Conservation (phyloP, 2,888 invertebrate genomes). For the Macrophya alboannulata region DNA sequence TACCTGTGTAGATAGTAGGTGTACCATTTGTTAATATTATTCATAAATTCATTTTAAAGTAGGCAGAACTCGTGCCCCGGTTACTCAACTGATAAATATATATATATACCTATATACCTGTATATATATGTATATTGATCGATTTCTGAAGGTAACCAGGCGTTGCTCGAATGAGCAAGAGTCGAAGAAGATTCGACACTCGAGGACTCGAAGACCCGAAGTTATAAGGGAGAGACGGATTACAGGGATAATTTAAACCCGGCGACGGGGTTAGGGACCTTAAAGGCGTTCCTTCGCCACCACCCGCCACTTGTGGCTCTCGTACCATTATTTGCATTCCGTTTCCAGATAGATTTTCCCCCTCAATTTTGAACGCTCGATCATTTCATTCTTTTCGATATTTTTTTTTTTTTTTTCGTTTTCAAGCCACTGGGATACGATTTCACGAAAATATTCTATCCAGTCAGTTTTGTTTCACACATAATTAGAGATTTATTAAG, state of each 20-base stretch:
- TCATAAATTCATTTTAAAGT: constrained; percentile 15
- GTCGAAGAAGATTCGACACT: constrained; percentile 33
- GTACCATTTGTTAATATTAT: constrained; percentile 14
- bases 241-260: constrained; percentile 45
- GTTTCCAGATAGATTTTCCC: background rate
- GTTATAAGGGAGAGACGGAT: constrained; percentile 35
- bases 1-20: background rate
- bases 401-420: too few species aligned
- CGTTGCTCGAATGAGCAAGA: constrained; percentile 19
- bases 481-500: too few species aligned
- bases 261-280: constrained; percentile 26
- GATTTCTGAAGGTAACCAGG: constrained; percentile 19
- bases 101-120: background rate
- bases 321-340: constrained; percentile 38
- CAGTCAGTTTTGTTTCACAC: too few species aligned
- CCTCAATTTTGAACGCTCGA: background rate
- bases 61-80: constrained; percentile 25
- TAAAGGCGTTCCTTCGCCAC: constrained; percentile 21
- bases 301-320: constrained; percentile 40
- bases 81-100: constrained; percentile 9
- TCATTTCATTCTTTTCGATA: background rate
- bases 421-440: too few species aligned
- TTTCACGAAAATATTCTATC: too few species aligned
- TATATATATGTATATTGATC: constrained; percentile 5
- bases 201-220: constrained; percentile 12